Conservation (phyloP, 2,888 invertebrate species). For the Tipula lateralis region DNA sequence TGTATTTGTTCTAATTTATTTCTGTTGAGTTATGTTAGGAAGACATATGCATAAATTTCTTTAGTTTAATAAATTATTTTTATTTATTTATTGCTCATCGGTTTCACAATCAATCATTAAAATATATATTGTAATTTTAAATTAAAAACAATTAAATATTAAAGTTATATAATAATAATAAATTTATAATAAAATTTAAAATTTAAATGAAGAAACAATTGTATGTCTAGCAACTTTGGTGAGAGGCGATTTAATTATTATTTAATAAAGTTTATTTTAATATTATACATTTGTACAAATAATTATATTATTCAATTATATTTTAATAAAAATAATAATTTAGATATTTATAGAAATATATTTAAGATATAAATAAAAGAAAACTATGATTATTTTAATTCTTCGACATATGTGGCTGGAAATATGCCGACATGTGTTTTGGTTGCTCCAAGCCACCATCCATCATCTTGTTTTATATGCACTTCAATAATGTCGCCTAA, state of each 20-base stretch:
- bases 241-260: conserved; percentile 6
- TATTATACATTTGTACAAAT: conserved; percentile 11
- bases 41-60: neutral
- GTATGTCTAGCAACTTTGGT: conserved; percentile 3
- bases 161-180: neutral
- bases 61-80: neutral
- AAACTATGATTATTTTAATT: conserved; percentile 51
- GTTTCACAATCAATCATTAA: neutral
- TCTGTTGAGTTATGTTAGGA: neutral
- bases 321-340: neutral
- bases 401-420: conserved; percentile 90
- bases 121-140: neutral
- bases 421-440: conserved; percentile 84
- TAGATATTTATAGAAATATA: conserved; percentile 38
- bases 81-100: neutral
- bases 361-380: neutral
- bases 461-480: conserved; percentile 85
- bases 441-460: conserved; percentile 92
- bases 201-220: neutral
- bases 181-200: neutral
- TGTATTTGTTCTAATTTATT: neutral
- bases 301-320: too few species aligned
- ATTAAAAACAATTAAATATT: neutral
- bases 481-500: conserved; percentile 81
- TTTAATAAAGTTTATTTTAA: neutral